phyloP scores from a whole-genome alignment of 2,888 invertebrate species.

The Drosophila eohydei region DNA sequence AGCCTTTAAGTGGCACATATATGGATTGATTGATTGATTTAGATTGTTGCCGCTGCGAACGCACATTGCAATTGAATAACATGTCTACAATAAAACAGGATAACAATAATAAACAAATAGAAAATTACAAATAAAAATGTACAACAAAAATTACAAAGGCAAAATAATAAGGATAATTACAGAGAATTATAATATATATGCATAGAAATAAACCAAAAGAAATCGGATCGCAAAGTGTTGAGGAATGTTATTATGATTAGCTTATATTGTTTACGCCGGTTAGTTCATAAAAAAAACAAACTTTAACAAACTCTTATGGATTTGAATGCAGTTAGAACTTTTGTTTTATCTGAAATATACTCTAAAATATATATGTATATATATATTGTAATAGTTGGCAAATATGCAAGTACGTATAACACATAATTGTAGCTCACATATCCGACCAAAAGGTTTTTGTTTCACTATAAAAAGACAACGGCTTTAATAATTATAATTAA shows the following conservation, averaged over 20 bases:
- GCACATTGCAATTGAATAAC: constrained; percentile 49
- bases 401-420: constrained; percentile 58
- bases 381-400: constrained; percentile 62
- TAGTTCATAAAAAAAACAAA: constrained; percentile 67
- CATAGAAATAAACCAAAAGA: constrained; percentile 33
- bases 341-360: constrained; percentile 54
- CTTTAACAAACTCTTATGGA: constrained; percentile 75
- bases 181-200: constrained; percentile 21
- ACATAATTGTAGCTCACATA: constrained; percentile 58
- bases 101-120: constrained; percentile 55
- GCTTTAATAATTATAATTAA: constrained; percentile 75
- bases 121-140: constrained; percentile 35
- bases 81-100: constrained; percentile 37
- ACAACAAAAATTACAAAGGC: constrained; percentile 59
- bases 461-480: constrained; percentile 74
- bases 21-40: background rate
- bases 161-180: constrained; percentile 47
- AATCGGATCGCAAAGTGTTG: constrained; percentile 69
- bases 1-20: constrained; percentile 54
- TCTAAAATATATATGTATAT: constrained; percentile 67
- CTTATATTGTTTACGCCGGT: constrained; percentile 54
- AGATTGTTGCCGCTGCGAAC: constrained; percentile 26
- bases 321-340: constrained; percentile 63
- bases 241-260: constrained; percentile 82
- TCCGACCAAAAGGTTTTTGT: constrained; percentile 45